Evolutionary conservation across 2,113 vertebrate species (phyloP).

Genomic region (Shinisaurus crocodilurus): DNA sequence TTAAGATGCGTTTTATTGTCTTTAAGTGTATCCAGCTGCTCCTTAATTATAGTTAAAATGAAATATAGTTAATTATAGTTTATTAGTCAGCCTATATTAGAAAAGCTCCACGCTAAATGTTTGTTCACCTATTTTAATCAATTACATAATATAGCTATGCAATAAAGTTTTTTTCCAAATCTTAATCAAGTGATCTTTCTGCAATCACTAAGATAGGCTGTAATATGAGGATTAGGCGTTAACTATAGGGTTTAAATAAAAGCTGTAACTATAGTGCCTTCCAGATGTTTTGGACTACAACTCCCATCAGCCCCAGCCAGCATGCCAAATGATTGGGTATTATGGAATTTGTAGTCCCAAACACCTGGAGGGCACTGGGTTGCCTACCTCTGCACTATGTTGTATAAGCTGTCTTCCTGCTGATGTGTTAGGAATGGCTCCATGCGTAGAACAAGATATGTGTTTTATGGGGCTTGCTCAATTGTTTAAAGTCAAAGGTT

Average conservation of each 20-base stretch:
- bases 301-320: too few relatives aligned
- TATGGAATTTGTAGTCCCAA: too few relatives aligned
- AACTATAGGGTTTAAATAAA: not conserved
- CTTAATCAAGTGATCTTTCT: not conserved
- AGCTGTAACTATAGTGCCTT: not conserved
- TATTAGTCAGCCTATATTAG: not conserved
- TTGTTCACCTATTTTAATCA: not conserved
- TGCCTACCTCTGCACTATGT: not conserved
- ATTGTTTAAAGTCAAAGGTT: not conserved
- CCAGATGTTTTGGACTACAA: too few relatives aligned
- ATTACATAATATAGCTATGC: not conserved
- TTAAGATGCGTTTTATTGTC: slow-evolving; percentile 61
- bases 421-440: not conserved
- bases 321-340: too few relatives aligned
- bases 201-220: not conserved
- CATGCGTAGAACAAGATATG: not conserved
- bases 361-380: too few relatives aligned
- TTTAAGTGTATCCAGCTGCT: slow-evolving; percentile 60
- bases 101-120: slow-evolving; percentile 22
- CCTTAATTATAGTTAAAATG: slow-evolving; percentile 20
- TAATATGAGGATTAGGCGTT: not conserved
- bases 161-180: not conserved
- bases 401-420: not conserved
- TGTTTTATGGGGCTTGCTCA: not conserved
- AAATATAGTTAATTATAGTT: slow-evolving; percentile 11